Evolutionary conservation across 37 sponge, comb jelly and placozoan species (phyloP).

Genomic region (Theonella swinhoei): DNA sequence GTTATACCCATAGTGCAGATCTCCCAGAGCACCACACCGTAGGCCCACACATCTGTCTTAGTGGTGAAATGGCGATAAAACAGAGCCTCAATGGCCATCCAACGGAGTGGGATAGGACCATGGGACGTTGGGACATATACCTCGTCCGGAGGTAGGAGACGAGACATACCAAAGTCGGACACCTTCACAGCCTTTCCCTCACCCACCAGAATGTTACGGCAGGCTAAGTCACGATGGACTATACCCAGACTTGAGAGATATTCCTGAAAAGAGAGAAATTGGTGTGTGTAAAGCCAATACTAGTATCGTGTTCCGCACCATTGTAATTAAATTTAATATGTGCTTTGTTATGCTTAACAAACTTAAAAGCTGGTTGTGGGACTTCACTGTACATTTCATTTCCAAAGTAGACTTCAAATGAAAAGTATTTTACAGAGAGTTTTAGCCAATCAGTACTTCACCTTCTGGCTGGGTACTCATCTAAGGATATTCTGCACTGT

Average conservation of each 20-base stretch:
- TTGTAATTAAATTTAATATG: no score
- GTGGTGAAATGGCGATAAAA: slow-evolving; percentile 63
- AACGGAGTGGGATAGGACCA: slow-evolving; percentile 66
- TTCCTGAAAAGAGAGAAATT: slow-evolving; percentile 58
- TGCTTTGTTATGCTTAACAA: no score
- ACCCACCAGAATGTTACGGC: slow-evolving; percentile 80
- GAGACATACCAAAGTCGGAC: slow-evolving; percentile 79
- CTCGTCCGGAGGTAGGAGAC: slow-evolving; percentile 42
- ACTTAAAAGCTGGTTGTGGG: no score
- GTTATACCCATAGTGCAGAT: slow-evolving; percentile 68
- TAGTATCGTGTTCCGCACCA: no score
- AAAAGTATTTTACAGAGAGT: neutral
- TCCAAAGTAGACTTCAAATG: no score
- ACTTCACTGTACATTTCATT: no score
- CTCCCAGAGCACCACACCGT: slow-evolving; percentile 76
- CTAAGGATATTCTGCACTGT: no score
- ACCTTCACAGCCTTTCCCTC: slow-evolving; percentile 73
- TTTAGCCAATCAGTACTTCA: neutral
- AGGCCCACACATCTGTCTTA: slow-evolving; percentile 77
- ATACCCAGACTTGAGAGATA: slow-evolving; percentile 53
- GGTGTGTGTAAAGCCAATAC: no score
- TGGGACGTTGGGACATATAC: slow-evolving; percentile 63
- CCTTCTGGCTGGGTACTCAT: no score
- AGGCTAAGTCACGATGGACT: slow-evolving; percentile 81
- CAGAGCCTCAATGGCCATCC: slow-evolving; percentile 82